Evolutionary conservation across 2,888 invertebrate species (phyloP), one percentile per base, ranked within the genome.

Genomic region (Phortica okadai): DNA sequence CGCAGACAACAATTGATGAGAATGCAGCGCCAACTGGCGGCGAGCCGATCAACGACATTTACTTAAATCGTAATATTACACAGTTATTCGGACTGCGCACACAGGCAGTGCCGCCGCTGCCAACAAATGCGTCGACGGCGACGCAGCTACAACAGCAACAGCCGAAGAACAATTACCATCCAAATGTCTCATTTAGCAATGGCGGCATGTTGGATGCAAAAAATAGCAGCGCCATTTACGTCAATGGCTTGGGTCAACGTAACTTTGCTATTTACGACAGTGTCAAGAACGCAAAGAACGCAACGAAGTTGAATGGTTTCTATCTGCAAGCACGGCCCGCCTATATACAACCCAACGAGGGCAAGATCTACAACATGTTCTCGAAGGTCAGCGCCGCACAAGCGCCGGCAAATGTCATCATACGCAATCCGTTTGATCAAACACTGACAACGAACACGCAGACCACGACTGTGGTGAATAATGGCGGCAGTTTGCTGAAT

Each of bases 31-130:
- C 87, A 33, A 67, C n/a, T 6, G 80, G 80, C 6, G 82, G 84
- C 2, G 91, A 90, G 78, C 85, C 90, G 8, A 89, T 91, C 72
- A 91, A 90, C 77, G 91, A 91, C 75, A 91, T 90, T 41, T 90
- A 89, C 76, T 70, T 90, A n/a, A 90, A 90, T 79, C 90, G 90
- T 25, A 91, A 90, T 75, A 87, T 90, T 74, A 83, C 90, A 7
- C 90, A 91, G 75, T 81, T 91, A 11, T 89, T 91, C 56, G 90
- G 90, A 0, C 45, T 91, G 59, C 85, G 58, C 10, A 41, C 66
- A 11, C 33, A 50, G 8, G 66, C 41, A 8, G 14, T n/a, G n/a
- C n/a, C 41, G 73, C 50, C 77, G 50, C 50, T 6, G 8, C 8
- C 50, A 50, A 50, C 14, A 11, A 50, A 50, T 50, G 50, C 21